These are phyloP conservation scores for Hartigia nigra DNA, from an alignment of 2,888 invertebrate genomes.

Conservation along the genomic window DNA sequence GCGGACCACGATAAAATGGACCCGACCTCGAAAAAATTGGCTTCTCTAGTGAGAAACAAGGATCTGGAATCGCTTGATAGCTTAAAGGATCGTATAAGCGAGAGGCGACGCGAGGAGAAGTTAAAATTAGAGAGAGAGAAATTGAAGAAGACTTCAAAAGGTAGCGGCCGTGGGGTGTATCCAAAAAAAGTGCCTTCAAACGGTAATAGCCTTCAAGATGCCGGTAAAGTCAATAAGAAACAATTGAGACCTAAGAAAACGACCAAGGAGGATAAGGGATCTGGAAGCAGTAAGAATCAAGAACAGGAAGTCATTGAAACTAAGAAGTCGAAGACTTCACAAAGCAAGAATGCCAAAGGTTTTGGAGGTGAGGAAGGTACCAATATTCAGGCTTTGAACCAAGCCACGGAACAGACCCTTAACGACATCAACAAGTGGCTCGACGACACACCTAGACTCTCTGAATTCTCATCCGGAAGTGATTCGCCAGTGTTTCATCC, in stretches of 20 bases:
- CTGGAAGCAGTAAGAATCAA: neutral
- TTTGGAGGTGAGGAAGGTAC: constrained; percentile 63
- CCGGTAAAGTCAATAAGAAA: constrained; percentile 52
- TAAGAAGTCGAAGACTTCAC: constrained; percentile 48
- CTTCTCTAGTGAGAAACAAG: constrained; percentile 52
- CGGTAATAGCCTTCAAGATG: constrained; percentile 57
- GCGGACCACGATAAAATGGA: constrained; percentile 53
- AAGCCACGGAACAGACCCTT: constrained; percentile 79
- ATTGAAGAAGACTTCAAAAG: constrained; percentile 50
- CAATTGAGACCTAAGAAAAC: constrained; percentile 55
- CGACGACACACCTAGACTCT: constrained; percentile 83
- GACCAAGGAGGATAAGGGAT: constrained; percentile 51
- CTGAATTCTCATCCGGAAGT: constrained; percentile 81
- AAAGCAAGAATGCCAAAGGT: constrained; percentile 53
- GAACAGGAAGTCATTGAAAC: neutral
- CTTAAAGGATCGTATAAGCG: constrained; percentile 61
- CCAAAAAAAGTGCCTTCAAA: constrained; percentile 66
- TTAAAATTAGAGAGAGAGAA: constrained; percentile 59
- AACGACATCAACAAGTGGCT: constrained; percentile 88
- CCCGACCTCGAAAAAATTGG: constrained; percentile 53
- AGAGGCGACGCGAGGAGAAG: constrained; percentile 58
- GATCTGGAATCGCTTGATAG: constrained; percentile 62
- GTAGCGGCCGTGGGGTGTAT: constrained; percentile 46
- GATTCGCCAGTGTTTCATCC: constrained; percentile 73
- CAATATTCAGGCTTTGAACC: constrained; percentile 75